A percentile compares a stretch with the other conserved stretches of the same genome.
Conservation (phyloP, 1,140 invertebrate species). For the Archegozetes longisetosus region DNA sequence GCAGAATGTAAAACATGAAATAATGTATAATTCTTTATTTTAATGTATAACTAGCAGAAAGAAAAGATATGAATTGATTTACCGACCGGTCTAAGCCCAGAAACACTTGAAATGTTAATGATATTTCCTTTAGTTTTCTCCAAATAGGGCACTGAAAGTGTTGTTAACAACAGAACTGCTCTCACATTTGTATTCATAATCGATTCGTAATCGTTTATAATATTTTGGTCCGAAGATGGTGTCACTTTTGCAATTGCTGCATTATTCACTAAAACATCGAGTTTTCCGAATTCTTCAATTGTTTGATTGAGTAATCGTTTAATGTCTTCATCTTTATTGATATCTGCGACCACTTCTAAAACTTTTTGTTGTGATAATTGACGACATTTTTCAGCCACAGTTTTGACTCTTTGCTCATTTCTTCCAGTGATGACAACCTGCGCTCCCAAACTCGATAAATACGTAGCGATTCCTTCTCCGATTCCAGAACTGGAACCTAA, state of each 20-base stretch:
- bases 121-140: conserved; percentile 62
- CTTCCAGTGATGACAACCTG: conserved; percentile 51
- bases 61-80: not conserved
- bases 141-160: conserved; percentile 62
- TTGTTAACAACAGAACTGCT: conserved; percentile 37
- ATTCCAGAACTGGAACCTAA: conserved; percentile 58
- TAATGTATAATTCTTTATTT: too few species aligned
- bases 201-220: conserved; percentile 1
- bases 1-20: too few species aligned
- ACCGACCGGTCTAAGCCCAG: conserved; percentile 49
- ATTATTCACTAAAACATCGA: conserved; percentile 70
- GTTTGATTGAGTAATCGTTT: conserved; percentile 57
- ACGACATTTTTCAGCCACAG: conserved; percentile 45
- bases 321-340: conserved; percentile 57
- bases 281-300: conserved; percentile 56
- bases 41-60: too few species aligned
- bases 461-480: conserved; percentile 55
- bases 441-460: conserved; percentile 53
- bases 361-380: conserved; percentile 14
- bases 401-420: conserved; percentile 45
- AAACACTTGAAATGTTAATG: conserved; percentile 77
- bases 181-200: conserved; percentile 9
- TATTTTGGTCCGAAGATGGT: not conserved
- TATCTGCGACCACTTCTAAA: conserved; percentile 54
- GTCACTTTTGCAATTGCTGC: conserved; percentile 1